phyloP scores from a whole-genome alignment of 2,888 invertebrate genomes.

The Meta bourneti region DNA sequence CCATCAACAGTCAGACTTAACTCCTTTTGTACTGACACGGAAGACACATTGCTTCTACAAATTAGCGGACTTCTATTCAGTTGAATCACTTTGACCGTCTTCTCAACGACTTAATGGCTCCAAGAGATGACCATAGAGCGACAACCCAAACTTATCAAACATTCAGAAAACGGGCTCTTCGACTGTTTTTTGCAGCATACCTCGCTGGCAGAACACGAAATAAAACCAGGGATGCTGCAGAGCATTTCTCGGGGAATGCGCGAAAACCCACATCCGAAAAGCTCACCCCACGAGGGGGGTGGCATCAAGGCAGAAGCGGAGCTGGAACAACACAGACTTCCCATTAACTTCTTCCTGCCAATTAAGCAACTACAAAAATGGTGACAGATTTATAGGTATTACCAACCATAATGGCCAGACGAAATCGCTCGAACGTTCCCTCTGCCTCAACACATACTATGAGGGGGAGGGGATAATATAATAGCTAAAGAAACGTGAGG shows the following conservation, averaged over 20 bases:
- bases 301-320: constrained; percentile 26
- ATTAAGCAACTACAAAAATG: constrained; percentile 77
- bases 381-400: constrained; percentile 77
- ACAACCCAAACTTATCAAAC: no score
- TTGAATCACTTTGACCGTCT: no score
- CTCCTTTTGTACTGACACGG: no score
- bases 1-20: no score
- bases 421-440: constrained; percentile 67
- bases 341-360: constrained; percentile 77
- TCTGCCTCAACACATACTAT: constrained; percentile 2
- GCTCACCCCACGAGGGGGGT: not conserved
- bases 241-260: not conserved
- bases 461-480: constrained; percentile 65
- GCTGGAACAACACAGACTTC: constrained; percentile 69
- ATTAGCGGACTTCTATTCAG: no score
- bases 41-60: no score
- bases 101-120: no score
- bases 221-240: not conserved
- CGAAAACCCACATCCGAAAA: constrained; percentile 8
- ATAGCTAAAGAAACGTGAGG: constrained; percentile 76
- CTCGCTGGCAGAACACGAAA: not conserved
- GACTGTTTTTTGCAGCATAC: not conserved
- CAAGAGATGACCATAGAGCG: no score
- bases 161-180: not conserved
- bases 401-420: constrained; percentile 72